These are phyloP conservation scores for Hippasteria phrygiana DNA, from an alignment of 53 echinoderm and acorn worm species.

Conservation along the genomic window DNA sequence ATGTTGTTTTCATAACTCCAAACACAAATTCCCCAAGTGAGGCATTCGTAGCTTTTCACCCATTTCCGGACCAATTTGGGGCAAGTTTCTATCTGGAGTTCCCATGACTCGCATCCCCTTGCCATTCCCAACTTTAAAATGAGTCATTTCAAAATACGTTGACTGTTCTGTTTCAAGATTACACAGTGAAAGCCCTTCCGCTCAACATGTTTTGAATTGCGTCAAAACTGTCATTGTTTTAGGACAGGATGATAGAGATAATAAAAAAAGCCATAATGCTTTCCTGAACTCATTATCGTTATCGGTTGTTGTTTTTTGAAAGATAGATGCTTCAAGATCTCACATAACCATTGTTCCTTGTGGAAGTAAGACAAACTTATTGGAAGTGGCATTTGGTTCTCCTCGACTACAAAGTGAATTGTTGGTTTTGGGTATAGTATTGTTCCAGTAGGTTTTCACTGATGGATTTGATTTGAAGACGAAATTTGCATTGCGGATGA, in stretches of 20 bases:
- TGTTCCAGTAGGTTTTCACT: too few relatives aligned
- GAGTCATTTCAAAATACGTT: neutral
- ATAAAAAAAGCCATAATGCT: neutral
- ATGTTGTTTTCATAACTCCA: too few relatives aligned
- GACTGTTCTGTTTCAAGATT: too few relatives aligned
- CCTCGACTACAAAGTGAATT: too few relatives aligned
- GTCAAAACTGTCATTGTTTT: neutral
- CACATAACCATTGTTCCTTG: too few relatives aligned
- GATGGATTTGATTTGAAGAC: too few relatives aligned
- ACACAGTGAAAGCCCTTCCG: conserved; percentile 13
- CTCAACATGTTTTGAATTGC: neutral
- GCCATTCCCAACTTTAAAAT: neutral
- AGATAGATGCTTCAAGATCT: too few relatives aligned
- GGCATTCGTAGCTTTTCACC: neutral
- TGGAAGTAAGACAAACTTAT: too few relatives aligned
- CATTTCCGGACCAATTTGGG: neutral
- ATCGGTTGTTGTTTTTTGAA: too few relatives aligned
- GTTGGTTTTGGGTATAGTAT: too few relatives aligned
- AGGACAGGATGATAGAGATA: neutral
- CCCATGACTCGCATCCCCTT: neutral
- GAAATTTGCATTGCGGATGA: too few relatives aligned
- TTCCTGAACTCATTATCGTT: neutral
- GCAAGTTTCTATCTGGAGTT: neutral
- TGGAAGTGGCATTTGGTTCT: too few relatives aligned
- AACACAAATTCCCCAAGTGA: neutral